Conservation (phyloP, 64 coral and sea anemone genomes). For the Stichodactyla mertensii region DNA sequence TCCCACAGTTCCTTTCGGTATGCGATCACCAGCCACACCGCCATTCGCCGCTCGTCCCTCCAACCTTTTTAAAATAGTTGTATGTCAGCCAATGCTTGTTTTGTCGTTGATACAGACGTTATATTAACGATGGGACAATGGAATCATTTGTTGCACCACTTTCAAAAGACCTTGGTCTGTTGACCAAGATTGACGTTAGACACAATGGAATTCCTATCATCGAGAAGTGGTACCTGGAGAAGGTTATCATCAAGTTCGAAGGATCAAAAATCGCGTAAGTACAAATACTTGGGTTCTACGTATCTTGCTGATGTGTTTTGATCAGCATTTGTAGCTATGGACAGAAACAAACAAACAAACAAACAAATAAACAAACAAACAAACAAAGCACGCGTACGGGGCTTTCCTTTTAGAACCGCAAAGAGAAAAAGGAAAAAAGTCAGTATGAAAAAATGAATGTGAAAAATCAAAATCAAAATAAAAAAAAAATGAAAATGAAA, state of each 20-base stretch:
- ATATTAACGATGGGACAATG: constrained; percentile 37
- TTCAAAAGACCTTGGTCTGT: constrained; percentile 21
- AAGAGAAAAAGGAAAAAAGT: neutral
- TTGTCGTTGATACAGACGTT: constrained; percentile 14
- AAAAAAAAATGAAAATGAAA: too few relatives aligned
- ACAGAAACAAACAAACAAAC: neutral
- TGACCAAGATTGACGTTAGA: constrained; percentile 57
- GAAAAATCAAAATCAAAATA: too few relatives aligned
- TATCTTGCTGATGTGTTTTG: neutral
- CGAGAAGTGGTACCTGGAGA: constrained; percentile 49
- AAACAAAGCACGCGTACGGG: neutral
- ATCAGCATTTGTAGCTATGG: neutral
- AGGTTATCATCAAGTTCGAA: constrained; percentile 38
- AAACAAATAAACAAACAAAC: neutral
- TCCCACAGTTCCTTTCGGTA: too few relatives aligned
- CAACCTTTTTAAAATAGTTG: too few relatives aligned
- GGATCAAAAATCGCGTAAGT: constrained; percentile 36
- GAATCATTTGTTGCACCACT: constrained; percentile 44
- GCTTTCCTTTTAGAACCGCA: too few relatives aligned
- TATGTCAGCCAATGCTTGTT: too few relatives aligned
- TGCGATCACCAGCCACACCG: too few relatives aligned
- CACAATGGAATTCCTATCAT: constrained; percentile 57
- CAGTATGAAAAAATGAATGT: neutral
- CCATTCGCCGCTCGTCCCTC: too few relatives aligned
- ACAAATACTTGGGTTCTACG: neutral